Base-by-base conservation (phyloP, 2,113 vertebrate species). In the Cathartes aura region DNA sequence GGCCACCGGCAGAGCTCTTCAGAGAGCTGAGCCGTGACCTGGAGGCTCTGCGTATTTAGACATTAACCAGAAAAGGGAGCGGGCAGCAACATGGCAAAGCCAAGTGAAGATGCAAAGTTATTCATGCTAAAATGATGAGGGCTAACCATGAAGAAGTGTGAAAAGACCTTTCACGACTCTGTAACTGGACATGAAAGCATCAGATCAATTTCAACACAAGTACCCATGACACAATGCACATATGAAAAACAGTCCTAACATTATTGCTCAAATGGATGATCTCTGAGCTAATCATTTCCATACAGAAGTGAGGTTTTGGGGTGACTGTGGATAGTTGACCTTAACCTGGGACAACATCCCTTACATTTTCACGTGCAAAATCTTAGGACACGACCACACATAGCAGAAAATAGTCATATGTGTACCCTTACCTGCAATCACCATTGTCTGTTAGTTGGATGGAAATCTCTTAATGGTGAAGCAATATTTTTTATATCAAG, bases 31-130 rank as follows among this genome's bases (percentile, higher is more conserved):
- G 34, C 43, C 2, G 0, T 0, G 4, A 10, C 18, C 30, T 3
- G 18, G 4, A 18, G 26, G 26, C 23, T 56, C 53, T 12, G 23
- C 0, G 0, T 20, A 4, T 6, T 43, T 7, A 0, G 38, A 8
- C 1, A 3, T 1, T 1, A 5, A 4, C 12, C 9, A 50, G 64
- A 8, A 64, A 70, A 82, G n/a, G 42, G 34, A 74, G 4, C 1
- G 0, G 68, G 43, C 45, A 52, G 42, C 27, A 53, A 30, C 21
- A 8, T 0, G 4, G 60, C 64, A 80, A 73, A 80, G 56, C 64
- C 38, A 40, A 48, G 62, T 17, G 45, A 55, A 81, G 50, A 50
- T 14, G 7, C 32, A 45, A 22, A 5, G 22, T 3, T 8, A 18
- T 8, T 27, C 26, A 13, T 12, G 15, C 6, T 9, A 1, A 56